Evolutionary conservation across 2,113 vertebrate species (phyloP).

Genomic region (Scytalopus superciliaris): DNA sequence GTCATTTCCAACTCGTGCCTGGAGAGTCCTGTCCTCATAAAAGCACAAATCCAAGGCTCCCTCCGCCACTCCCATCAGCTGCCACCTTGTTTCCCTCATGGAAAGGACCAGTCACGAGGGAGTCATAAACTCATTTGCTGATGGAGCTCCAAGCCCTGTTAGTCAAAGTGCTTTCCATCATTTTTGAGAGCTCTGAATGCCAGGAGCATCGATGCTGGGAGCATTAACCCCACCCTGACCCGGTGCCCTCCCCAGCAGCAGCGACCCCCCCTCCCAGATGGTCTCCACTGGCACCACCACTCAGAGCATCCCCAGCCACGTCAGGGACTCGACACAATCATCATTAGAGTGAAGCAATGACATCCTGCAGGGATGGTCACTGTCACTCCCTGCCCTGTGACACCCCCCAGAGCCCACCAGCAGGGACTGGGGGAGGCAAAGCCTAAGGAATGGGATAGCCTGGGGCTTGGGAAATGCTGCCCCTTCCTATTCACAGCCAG

Average conservation of each 20-base stretch:
- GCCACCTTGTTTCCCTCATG: background rate
- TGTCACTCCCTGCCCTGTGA: background rate
- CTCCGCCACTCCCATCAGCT: background rate
- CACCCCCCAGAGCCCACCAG: background rate
- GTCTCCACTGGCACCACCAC: background rate
- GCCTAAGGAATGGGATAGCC: background rate
- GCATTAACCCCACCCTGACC: background rate
- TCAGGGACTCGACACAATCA: background rate
- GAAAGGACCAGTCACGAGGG: background rate
- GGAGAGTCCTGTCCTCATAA: background rate
- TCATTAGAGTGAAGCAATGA: background rate
- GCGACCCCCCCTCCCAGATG: background rate
- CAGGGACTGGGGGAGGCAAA: background rate
- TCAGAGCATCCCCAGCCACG: background rate
- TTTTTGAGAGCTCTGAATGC: background rate
- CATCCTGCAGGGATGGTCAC: accelerated
- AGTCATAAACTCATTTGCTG: background rate
- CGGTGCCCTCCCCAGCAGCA: background rate
- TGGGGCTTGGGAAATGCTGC: background rate
- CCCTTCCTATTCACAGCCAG: background rate
- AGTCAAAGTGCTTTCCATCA: background rate
- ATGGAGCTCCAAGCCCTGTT: background rate
- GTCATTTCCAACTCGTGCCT: background rate
- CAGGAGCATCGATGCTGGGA: background rate
- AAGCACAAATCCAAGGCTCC: background rate